phyloP scores from a whole-genome alignment of 2,113 vertebrate species.

The Paratilapia polleni region DNA sequence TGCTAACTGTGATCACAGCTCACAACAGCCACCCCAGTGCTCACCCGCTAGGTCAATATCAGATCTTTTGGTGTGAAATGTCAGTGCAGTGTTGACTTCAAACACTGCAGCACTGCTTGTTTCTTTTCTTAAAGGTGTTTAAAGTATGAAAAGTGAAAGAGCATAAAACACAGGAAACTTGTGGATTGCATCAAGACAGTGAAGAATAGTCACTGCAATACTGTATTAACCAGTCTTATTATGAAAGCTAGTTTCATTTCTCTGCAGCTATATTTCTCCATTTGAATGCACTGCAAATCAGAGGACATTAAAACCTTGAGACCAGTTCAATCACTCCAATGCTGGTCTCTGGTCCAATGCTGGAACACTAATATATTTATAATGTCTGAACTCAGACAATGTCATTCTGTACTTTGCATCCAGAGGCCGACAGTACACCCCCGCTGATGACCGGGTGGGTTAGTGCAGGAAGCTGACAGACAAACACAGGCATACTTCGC shows the following conservation, averaged over 20 bases:
- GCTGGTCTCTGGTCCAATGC: too few relatives aligned
- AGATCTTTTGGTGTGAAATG: slow-evolving; percentile 44
- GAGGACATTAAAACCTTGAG: slow-evolving; percentile 9
- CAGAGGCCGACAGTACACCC: slow-evolving; percentile 31
- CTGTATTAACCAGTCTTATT: neutral
- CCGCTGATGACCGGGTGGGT: slow-evolving; percentile 27
- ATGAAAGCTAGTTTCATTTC: too few relatives aligned
- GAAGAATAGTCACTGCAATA: neutral
- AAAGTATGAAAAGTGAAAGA: neutral
- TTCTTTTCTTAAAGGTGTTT: slow-evolving; percentile 17
- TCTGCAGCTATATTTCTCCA: neutral
- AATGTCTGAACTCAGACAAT: slow-evolving; percentile 10
- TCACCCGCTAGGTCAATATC: slow-evolving; percentile 34
- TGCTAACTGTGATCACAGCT: slow-evolving; percentile 28
- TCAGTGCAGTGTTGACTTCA: slow-evolving; percentile 31
- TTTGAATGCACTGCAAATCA: neutral
- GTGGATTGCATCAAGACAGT: neutral
- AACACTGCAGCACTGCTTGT: neutral
- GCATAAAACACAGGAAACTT: neutral
- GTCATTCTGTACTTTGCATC: slow-evolving; percentile 28
- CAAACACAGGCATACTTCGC: slow-evolving; percentile 9
- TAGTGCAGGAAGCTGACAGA: slow-evolving; percentile 10
- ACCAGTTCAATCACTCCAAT: neutral
- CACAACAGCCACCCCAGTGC: neutral
- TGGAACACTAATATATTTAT: slow-evolving; percentile 14